A percentile compares a stretch with the other conserved stretches of the same genome.
Evolutionary conservation across 2,113 vertebrate species (phyloP).

Genomic region (Anarhynchus alexandrinus): DNA sequence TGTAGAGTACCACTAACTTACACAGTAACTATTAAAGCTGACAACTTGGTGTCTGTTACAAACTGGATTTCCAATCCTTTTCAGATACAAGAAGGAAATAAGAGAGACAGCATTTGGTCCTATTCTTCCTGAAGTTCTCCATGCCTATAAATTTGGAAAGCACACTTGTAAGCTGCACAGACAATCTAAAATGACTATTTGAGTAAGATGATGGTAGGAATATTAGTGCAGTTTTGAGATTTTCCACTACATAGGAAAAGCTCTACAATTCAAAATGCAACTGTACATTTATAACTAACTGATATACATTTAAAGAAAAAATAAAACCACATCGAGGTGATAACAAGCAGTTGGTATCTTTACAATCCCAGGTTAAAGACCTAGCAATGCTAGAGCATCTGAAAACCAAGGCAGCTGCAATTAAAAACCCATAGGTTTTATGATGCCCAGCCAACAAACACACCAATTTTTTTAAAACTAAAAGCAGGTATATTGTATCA

Average conservation of each 20-base stretch:
- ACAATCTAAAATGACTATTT: neutral
- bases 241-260: neutral
- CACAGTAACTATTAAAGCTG: slow-evolving; percentile 21
- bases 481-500: neutral
- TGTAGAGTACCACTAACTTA: slow-evolving; percentile 4
- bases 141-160: neutral
- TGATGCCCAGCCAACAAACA: neutral
- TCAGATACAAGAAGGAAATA: neutral
- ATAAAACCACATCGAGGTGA: neutral
- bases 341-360: neutral
- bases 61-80: slow-evolving; percentile 27
- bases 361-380: neutral
- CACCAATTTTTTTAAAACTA: neutral
- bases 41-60: neutral
- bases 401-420: neutral
- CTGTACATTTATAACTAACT: neutral
- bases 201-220: neutral
- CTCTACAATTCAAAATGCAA: neutral
- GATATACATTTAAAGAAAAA: neutral
- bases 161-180: neutral
- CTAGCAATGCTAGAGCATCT: neutral
- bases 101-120: neutral
- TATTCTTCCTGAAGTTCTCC: neutral
- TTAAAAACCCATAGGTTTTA: neutral
- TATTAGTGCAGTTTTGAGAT: neutral